These are phyloP conservation scores for Pseudochirops cupreus DNA, from an alignment of 2,797 vertebrate species.

Conservation along the genomic window DNA sequence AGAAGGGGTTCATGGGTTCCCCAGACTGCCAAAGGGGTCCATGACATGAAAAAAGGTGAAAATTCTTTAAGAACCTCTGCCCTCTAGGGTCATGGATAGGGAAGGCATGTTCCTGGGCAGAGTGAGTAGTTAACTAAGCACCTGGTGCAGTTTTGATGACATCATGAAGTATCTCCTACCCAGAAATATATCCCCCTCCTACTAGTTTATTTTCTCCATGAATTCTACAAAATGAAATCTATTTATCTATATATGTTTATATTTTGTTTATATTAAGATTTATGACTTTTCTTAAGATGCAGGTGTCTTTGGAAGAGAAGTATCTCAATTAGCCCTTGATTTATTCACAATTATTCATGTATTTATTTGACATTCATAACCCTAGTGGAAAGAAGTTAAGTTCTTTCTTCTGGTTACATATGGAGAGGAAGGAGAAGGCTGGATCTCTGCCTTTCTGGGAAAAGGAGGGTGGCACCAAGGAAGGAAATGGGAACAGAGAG, in stretches of 20 bases:
- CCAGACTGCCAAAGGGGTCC: not conserved
- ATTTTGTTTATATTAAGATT: not conserved
- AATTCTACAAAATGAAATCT: not conserved
- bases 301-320: not conserved
- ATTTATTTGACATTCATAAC: not conserved
- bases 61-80: not conserved
- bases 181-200: not conserved
- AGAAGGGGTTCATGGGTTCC: not conserved
- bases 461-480: not conserved
- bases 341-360: not conserved
- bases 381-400: not conserved
- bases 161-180: not conserved
- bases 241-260: no score
- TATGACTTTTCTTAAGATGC: not conserved
- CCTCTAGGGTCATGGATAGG: not conserved
- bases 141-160: not conserved
- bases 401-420: not conserved
- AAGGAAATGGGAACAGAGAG: not conserved
- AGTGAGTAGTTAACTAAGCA: not conserved
- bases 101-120: not conserved
- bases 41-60: not conserved
- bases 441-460: not conserved
- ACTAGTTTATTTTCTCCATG: not conserved
- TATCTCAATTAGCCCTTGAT: not conserved
- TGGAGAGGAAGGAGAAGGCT: not conserved